A percentile compares a stretch with the other conserved stretches of the same genome.
These are phyloP conservation scores for Oenanthe oenanthe DNA, from an alignment of 2,113 vertebrate genomes.

Conservation along the genomic window DNA sequence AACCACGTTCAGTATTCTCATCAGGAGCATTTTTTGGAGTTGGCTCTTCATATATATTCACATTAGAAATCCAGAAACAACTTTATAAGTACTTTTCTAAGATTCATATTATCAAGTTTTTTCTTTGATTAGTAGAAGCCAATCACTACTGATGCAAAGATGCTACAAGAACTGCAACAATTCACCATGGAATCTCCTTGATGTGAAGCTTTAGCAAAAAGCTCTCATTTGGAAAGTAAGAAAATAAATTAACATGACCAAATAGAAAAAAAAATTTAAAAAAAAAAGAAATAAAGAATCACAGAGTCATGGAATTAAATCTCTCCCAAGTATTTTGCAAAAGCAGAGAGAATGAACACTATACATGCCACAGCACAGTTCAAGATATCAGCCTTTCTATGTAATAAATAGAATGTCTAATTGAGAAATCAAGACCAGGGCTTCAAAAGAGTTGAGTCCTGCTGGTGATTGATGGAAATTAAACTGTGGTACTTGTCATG, in stretches of 20 bases:
- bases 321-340: not conserved
- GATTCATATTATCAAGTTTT: not conserved
- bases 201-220: not conserved
- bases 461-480: not conserved
- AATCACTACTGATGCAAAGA: not conserved
- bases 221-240: not conserved
- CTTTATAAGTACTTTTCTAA: not conserved
- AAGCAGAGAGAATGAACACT: not conserved
- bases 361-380: not conserved
- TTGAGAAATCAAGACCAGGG: not conserved
- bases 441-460: not conserved
- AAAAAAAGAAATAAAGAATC: not conserved
- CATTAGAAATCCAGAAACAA: not conserved
- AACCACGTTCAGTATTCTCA: accelerated
- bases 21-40: not conserved
- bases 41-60: not conserved
- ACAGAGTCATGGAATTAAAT: not conserved
- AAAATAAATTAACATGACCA: not conserved
- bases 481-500: not conserved
- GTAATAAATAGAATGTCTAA: not conserved
- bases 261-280: not conserved
- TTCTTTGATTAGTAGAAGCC: not conserved
- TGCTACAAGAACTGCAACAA: not conserved
- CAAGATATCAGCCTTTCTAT: not conserved
- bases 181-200: not conserved